Evolutionary conservation across 2,113 vertebrate species (phyloP).

Genomic region (Puntigrus tetrazona): DNA sequence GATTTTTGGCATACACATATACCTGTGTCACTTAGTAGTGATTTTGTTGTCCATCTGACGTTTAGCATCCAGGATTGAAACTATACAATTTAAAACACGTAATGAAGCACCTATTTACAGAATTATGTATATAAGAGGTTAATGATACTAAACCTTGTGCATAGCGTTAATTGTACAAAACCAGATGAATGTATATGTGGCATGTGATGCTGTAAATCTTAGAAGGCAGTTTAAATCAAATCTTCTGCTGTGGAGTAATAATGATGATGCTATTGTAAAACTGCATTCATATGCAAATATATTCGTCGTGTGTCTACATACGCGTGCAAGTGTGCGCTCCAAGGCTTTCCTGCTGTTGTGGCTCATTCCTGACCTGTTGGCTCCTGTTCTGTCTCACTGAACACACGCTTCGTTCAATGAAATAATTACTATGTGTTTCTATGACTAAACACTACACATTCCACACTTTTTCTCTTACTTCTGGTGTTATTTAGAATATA

Average conservation of each 20-base stretch:
- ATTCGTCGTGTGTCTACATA: conserved; percentile 10
- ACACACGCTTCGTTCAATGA: background rate
- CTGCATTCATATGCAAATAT: conserved; percentile 38
- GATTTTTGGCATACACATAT: too few species aligned
- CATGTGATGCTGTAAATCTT: conserved; percentile 5
- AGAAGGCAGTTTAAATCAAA: background rate
- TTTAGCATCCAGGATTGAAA: background rate
- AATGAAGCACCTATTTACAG: background rate
- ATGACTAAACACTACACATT: conserved; percentile 5
- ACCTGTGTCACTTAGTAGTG: too few species aligned
- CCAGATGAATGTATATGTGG: background rate
- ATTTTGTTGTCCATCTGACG: too few species aligned
- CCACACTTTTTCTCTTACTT: background rate
- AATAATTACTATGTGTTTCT: conserved; percentile 5
- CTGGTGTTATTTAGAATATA: conserved; percentile 2
- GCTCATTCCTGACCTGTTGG: conserved; percentile 44
- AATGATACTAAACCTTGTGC: background rate
- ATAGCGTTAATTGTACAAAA: background rate
- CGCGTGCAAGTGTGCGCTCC: background rate
- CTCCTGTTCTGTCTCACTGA: conserved; percentile 29
- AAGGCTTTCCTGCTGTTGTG: background rate
- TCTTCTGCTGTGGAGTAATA: background rate
- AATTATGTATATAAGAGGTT: background rate
- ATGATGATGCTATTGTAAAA: conserved; percentile 24
- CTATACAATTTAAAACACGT: background rate